Conservation (phyloP, 2,113 vertebrate genomes). For the Antennarius striatus region DNA sequence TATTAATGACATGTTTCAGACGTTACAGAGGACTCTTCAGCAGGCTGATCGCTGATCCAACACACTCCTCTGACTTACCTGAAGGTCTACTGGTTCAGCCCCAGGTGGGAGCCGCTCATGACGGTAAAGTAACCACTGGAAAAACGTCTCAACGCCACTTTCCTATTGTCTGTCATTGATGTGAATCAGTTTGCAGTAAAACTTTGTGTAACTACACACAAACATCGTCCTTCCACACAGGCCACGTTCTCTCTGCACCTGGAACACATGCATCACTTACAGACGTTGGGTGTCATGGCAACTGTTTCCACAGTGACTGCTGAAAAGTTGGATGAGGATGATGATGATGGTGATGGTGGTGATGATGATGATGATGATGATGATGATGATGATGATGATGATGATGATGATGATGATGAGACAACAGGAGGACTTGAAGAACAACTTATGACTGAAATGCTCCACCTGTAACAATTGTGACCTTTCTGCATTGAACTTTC, state of each 20-base stretch:
- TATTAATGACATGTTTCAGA: neutral
- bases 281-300: constrained; percentile 67
- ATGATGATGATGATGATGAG: constrained; percentile 57
- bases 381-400: constrained; percentile 52
- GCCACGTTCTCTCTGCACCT: constrained; percentile 67
- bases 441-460: constrained; percentile 31
- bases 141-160: constrained; percentile 40
- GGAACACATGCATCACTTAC: constrained; percentile 74
- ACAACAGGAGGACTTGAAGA: constrained; percentile 48
- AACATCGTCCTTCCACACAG: constrained; percentile 15
- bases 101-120: constrained; percentile 19
- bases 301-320: constrained; percentile 68
- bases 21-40: neutral
- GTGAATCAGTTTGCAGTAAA: constrained; percentile 54
- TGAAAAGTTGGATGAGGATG: constrained; percentile 62
- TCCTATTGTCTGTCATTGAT: constrained; percentile 37
- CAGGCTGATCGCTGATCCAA: constrained; percentile 7
- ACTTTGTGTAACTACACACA: constrained; percentile 16
- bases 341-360: constrained; percentile 53
- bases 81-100: neutral
- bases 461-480: constrained; percentile 33
- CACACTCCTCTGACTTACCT: constrained; percentile 21
- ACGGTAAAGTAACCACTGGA: constrained; percentile 14
- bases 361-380: constrained; percentile 59
- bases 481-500: neutral